Conservation (phyloP, 2,797 vertebrate genomes). For the Corythornis leucogaster region DNA sequence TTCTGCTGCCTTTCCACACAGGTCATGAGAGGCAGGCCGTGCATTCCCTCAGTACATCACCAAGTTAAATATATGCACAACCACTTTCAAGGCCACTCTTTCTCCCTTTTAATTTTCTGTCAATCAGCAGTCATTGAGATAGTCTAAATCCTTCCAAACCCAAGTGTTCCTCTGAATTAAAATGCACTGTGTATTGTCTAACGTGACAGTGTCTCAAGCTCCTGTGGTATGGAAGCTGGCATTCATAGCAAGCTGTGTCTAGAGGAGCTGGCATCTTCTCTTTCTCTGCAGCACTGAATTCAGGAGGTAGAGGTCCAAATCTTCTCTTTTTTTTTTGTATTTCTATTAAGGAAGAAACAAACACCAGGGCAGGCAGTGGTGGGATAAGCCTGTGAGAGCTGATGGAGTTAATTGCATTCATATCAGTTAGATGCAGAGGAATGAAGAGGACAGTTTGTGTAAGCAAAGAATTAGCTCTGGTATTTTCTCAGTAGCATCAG, state of each 20-base stretch:
- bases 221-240: background rate
- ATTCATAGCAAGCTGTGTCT: background rate
- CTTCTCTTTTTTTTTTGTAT: background rate
- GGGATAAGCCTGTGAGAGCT: background rate
- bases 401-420: conserved; percentile 5
- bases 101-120: conserved; percentile 40
- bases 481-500: background rate
- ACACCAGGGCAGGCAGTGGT: background rate
- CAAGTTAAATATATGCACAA: conserved; percentile 46
- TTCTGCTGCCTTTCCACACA: conserved; percentile 34
- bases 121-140: background rate
- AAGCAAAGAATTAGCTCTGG: conserved; percentile 6
- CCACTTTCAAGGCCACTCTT: background rate
- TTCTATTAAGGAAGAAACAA: background rate
- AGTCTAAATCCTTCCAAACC: background rate
- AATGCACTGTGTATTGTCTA: background rate
- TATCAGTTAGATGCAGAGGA: background rate
- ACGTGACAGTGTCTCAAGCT: background rate
- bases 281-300: background rate
- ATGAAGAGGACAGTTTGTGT: background rate
- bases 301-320: background rate
- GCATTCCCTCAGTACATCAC: conserved; percentile 8
- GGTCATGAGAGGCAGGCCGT: conserved; percentile 13
- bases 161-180: background rate
- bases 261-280: background rate